These are phyloP conservation scores for Strigamia crassipes DNA, from an alignment of 2,888 invertebrate genomes.

Conservation along the genomic window DNA sequence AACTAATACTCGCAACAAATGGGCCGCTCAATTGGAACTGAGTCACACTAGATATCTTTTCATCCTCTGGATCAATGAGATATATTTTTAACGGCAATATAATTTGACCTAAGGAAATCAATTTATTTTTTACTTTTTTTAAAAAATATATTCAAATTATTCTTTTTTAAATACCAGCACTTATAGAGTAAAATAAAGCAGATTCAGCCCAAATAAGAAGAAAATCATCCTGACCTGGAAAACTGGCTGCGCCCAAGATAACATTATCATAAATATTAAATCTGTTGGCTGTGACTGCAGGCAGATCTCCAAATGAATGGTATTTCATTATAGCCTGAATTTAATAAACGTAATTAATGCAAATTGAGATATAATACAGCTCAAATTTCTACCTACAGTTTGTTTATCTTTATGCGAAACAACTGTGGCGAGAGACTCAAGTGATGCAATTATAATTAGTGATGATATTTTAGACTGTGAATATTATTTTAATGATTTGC, in stretches of 20 bases:
- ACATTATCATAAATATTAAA: not conserved
- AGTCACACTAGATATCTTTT: slow-evolving; percentile 1
- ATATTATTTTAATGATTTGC: not conserved
- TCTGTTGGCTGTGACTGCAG: not conserved
- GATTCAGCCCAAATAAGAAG: slow-evolving; percentile 24
- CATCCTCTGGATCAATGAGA: not conserved
- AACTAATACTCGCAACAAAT: not conserved
- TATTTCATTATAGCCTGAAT: not conserved
- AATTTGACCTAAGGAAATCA: not conserved
- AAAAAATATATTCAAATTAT: no score
- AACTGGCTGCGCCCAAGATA: slow-evolving; percentile 1
- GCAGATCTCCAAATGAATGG: not conserved
- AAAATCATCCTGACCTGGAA: slow-evolving; percentile 26
- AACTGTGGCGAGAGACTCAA: not conserved
- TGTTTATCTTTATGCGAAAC: not conserved
- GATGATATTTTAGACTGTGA: not conserved
- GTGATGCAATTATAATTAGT: not conserved
- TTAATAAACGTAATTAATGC: not conserved
- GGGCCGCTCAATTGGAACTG: not conserved
- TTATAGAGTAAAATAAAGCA: not conserved
- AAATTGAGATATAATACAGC: not conserved
- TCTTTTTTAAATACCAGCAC: not conserved
- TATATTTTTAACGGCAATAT: slow-evolving; percentile 22
- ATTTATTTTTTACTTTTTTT: no score
- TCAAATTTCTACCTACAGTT: not conserved